phyloP scores from a whole-genome alignment of 1,140 invertebrate species.

The Atopsyche davidsoni region DNA sequence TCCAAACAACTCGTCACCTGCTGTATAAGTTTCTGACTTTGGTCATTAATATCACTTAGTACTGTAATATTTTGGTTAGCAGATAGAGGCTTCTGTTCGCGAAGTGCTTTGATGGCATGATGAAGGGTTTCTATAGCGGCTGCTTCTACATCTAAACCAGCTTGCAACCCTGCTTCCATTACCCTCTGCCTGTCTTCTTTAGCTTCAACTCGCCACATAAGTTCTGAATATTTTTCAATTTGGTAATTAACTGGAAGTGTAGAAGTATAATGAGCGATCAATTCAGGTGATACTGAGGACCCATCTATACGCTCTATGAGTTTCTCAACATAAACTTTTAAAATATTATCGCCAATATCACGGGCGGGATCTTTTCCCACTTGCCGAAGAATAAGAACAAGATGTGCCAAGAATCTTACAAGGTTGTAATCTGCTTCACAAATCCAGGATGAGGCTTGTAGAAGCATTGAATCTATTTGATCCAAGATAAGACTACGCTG shows the following conservation, averaged over 20 bases:
- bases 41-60: slow-evolving; percentile 32
- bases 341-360: slow-evolving; percentile 63
- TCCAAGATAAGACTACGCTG: slow-evolving; percentile 44
- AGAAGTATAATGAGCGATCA: slow-evolving; percentile 80
- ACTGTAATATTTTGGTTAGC: slow-evolving; percentile 21
- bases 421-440: slow-evolving; percentile 51
- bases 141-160: slow-evolving; percentile 73
- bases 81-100: slow-evolving; percentile 17
- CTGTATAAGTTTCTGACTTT: slow-evolving; percentile 34
- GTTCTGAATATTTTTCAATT: slow-evolving; percentile 69
- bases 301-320: slow-evolving; percentile 65
- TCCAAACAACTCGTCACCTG: slow-evolving; percentile 62
- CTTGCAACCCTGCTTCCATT: slow-evolving; percentile 47
- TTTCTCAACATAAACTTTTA: slow-evolving; percentile 63
- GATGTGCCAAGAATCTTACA: slow-evolving; percentile 75
- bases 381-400: slow-evolving; percentile 74
- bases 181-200: slow-evolving; percentile 50
- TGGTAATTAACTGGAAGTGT: slow-evolving; percentile 66
- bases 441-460: slow-evolving; percentile 38
- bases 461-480: slow-evolving; percentile 43
- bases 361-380: slow-evolving; percentile 63
- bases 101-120: slow-evolving; percentile 52
- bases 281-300: slow-evolving; percentile 49
- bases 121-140: slow-evolving; percentile 82
- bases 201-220: slow-evolving; percentile 66